Base-by-base conservation (phyloP, 2,113 vertebrate genomes). In the Tenebrosternarchus preto region DNA sequence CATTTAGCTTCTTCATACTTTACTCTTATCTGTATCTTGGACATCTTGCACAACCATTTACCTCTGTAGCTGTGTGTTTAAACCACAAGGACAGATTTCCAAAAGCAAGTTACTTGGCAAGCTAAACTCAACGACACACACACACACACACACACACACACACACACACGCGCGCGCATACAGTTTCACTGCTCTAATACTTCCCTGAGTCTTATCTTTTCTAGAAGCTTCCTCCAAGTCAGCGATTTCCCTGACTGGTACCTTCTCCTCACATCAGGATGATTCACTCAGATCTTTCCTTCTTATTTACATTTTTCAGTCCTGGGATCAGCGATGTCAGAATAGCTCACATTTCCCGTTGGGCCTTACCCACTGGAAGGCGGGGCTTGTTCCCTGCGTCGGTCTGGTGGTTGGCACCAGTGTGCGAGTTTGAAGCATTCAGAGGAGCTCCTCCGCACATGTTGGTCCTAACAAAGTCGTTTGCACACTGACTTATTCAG, bases 161-260 rank as follows among this genome's bases (percentile, higher is more conserved):
- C 25, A 27, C 60, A 27, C 25, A 29, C 61, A 29, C 6, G 5
- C 16, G 9, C 56, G 25, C 17, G 33, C 33, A 6, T 31, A 22
- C 16, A 24, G 11, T 43, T 43, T 43, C 43, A 29, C 24, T 29
- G 25, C n/a, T 36, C 64, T n/a, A 36, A 57, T n/a, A 20, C 59
- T 36, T 24, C 9, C 43, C 24, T 20, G 9, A 11, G 29, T 36
- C 19, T 6, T 36, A 4, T 36, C 20, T 77, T 53, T 56, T 64
- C 29, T 17, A 22, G 29, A 33, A 57, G 4, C 53, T 17, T 78
- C 31, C 76, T 78, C 19, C 3, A 46, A 36, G 5, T 2, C 50
- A 12, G 53, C 33, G 22, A 69, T 25, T 69, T 78, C 76, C 64
- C 76, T 20, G 64, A 33, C 64, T 69, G 64, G 64, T 78, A 59